Base-by-base conservation (phyloP, 2,888 invertebrate species). In the Mystacides longicornis region DNA sequence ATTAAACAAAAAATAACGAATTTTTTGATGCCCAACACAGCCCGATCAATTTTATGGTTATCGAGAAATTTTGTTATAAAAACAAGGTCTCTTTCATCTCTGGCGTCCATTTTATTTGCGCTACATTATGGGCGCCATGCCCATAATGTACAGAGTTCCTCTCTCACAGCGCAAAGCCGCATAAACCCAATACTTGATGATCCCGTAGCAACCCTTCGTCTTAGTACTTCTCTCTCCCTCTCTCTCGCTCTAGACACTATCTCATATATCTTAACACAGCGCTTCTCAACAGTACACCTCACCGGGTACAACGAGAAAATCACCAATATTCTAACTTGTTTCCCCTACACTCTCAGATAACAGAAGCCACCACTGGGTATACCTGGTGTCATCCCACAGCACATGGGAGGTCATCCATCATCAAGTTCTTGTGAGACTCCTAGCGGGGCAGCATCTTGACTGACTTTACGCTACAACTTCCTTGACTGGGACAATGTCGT, bases 141-240 rank as follows among this genome's bases (percentile, higher is more conserved):
- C 67, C 66, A 77, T 73, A 68, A 70, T 68, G 72, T 63, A 72
- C 64, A 60, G 69, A 65, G 68, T 74, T 73, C 69, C 65, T 45
- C 62, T 63, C 64, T 63, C 60, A 31, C 64, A 62, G 63, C 60
- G 62, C 66, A 53, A 61, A 18, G 50, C 14, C 11, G 69, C 52
- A n/a, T 16, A 69, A 75, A 74, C 68, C 66, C 68, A 63, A 63
- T 74, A 69, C 76, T 74, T 74, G 68, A 60, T 66, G 65, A 76
- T 76, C 77, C 76, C 76, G 64, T 71, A 75, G 75, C 77, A 77
- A 77, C 77, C 77, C 77, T 77, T 77, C 77, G 77, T 77, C 77
- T 77, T 77, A 74, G n/a, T n/a, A n/a, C n/a, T n/a, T n/a, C n/a
- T n/a, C 76, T 75, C 74, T 72, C 75, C 69, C 67, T 77, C 77